Evolutionary conservation across 2,113 vertebrate genomes (phyloP).

Genomic region (Neomonachus schauinslandi): DNA sequence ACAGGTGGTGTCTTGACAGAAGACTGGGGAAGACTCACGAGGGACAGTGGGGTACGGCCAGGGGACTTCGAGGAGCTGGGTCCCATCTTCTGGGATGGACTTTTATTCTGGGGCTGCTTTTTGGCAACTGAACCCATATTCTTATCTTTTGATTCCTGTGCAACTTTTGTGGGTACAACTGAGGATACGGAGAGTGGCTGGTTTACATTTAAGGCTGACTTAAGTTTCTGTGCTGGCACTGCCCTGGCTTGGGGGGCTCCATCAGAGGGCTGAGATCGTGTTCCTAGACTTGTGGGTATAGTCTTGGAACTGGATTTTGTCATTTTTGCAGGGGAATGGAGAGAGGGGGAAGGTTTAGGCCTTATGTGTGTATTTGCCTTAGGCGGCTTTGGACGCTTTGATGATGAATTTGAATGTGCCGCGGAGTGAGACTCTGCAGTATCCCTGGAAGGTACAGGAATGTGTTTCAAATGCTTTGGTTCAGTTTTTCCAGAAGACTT

Average conservation of each 20-base stretch:
- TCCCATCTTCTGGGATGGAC: neutral
- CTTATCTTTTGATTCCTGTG: constrained; percentile 72
- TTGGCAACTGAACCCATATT: constrained; percentile 32
- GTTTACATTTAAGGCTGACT: constrained; percentile 68
- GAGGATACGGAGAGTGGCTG: constrained; percentile 73
- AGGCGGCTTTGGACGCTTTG: neutral
- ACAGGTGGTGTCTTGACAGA: constrained; percentile 62
- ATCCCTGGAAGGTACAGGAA: constrained; percentile 41
- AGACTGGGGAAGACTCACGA: constrained; percentile 87
- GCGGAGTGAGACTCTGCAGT: constrained; percentile 33
- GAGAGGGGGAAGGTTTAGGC: constrained; percentile 73
- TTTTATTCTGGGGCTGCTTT: constrained; percentile 63
- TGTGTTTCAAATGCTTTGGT: constrained; percentile 63
- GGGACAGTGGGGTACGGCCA: constrained; percentile 81
- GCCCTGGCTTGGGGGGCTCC: constrained; percentile 36
- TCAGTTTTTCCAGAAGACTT: constrained; percentile 68
- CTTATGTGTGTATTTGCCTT: constrained; percentile 1
- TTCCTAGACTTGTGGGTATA: neutral
- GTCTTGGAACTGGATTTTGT: constrained; percentile 75
- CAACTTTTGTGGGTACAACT: constrained; percentile 64
- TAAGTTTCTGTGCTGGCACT: constrained; percentile 60
- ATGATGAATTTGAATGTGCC: constrained; percentile 27
- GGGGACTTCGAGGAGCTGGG: constrained; percentile 76
- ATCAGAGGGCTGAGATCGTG: neutral
- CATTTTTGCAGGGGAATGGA: constrained; percentile 65